Evolutionary conservation across 2,888 invertebrate species (phyloP).

Genomic region (Zhuqinia jingwanae): DNA sequence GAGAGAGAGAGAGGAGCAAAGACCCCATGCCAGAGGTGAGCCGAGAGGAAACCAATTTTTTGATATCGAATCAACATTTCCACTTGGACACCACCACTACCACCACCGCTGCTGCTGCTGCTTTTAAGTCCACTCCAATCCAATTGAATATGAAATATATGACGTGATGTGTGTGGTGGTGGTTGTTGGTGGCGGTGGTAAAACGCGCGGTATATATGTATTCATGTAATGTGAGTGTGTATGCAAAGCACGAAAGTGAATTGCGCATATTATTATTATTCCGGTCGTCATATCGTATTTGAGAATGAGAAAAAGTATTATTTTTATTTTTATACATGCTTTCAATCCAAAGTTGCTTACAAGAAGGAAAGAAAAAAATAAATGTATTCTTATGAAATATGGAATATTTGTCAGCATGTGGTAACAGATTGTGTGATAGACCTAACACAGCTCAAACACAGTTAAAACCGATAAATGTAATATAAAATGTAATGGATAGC

Average conservation of each 20-base stretch:
- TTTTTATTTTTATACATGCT: too few relatives aligned
- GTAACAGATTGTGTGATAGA: conserved; percentile 74
- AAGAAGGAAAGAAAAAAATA: conserved; percentile 30
- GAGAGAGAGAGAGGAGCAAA: conserved; percentile 56
- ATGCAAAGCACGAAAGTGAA: too few relatives aligned
- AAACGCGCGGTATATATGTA: neutral
- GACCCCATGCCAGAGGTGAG: conserved; percentile 70
- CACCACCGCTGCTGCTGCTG: conserved; percentile 28
- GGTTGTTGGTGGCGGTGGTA: neutral
- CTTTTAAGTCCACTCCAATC: conserved; percentile 46
- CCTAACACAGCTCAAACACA: conserved; percentile 67
- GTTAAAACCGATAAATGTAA: conserved; percentile 71
- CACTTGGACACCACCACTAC: conserved; percentile 61
- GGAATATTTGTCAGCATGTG: conserved; percentile 76
- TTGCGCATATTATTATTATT: conserved; percentile 19
- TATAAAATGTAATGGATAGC: conserved; percentile 70
- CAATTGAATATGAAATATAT: conserved; percentile 40
- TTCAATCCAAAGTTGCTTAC: too few relatives aligned
- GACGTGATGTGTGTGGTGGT: neutral
- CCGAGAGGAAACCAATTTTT: conserved; percentile 69
- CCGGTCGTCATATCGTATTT: conserved; percentile 30
- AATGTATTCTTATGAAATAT: conserved; percentile 73
- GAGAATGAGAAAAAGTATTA: too few relatives aligned
- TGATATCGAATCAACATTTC: conserved; percentile 69
- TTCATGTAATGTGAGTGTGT: too few relatives aligned